Evolutionary conservation across 2,888 invertebrate genomes (phyloP).

Genomic region (Stegophylla sp.): DNA sequence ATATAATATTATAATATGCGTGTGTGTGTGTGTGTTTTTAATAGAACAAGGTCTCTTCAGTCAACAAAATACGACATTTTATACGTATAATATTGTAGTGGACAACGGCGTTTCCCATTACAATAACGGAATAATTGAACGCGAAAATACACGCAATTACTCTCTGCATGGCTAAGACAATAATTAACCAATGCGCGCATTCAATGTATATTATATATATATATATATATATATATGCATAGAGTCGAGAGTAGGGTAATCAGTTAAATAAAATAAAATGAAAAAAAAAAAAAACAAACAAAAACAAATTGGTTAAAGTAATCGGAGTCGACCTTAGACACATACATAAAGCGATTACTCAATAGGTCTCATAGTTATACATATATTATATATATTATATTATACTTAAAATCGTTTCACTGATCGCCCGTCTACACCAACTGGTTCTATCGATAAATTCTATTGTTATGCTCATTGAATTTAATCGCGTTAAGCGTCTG

Average conservation of each 20-base stretch:
- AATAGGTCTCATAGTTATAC: neutral
- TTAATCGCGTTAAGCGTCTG: conserved; percentile 11
- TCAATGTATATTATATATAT: neutral
- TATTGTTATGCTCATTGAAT: conserved; percentile 14
- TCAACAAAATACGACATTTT: neutral
- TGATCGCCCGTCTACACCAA: neutral
- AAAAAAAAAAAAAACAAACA: conserved; percentile 9
- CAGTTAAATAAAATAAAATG: neutral
- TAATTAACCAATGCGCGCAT: conserved; percentile 25
- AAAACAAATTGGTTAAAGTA: conserved; percentile 10
- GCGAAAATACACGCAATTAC: conserved; percentile 16
- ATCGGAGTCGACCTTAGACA: conserved; percentile 48
- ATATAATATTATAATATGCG: neutral
- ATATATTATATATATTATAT: neutral
- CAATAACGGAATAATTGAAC: conserved; percentile 31
- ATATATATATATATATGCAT: neutral
- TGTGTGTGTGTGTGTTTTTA: conserved; percentile 7
- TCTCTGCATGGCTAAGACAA: conserved; percentile 41
- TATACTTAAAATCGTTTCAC: neutral
- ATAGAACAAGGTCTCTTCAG: conserved; percentile 51
- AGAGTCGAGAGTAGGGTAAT: neutral
- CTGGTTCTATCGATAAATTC: neutral
- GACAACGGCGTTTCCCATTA: neutral
- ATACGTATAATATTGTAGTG: too few species aligned
- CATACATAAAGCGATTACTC: conserved; percentile 21